Evolutionary conservation across 2,113 vertebrate species (phyloP), one percentile per base, ranked within the genome.

Genomic region (Helogale parvula): DNA sequence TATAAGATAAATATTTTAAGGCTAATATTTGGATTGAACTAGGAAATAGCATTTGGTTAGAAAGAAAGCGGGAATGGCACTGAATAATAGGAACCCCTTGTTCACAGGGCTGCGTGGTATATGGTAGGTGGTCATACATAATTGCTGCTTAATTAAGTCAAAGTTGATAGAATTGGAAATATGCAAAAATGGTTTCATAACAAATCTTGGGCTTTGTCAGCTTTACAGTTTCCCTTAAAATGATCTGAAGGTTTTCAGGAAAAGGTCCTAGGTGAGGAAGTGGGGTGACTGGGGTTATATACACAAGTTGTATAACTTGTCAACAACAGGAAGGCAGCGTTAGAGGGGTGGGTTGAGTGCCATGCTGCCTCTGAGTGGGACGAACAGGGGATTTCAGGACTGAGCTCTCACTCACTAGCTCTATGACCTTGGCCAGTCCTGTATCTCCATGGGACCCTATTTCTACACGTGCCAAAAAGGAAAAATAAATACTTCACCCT

Each of bases 211-310:
- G 19, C 65, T 79, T 77, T 12, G 57, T 0, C 3, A 17, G 50
- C 13, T 77, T 91, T 84, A 85, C 74, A 35, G 63, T 71, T 87
- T 83, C 71, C 35, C 52, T 90, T 74, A 95, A 95, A 52, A 79
- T 76, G 80, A 57, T 74, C 38, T 81, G 38, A 74, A 72, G 63
- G 25, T 72, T 79, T 91, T 96, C 12, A 71, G 72, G 31, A 80
- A 71, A 84, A 66, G 38, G 35, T 71, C 66, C 17, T 17, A n/a
- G 17, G 13, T 27, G 25, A 84, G 41, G 66, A 85, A 88, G 80
- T 1, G 54, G 69, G 47, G 3, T 14, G 13, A 69, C 14, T 25
- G 35, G 86, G 47, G 27, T 0, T 33, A 50, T 50, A 50, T 50
- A 50, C 13, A 50, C 50, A 50, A 50, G 50, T 50, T 50, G 29